Evolutionary conservation across 1,140 invertebrate species (phyloP).

Genomic region (Scaptomyza hsui): DNA sequence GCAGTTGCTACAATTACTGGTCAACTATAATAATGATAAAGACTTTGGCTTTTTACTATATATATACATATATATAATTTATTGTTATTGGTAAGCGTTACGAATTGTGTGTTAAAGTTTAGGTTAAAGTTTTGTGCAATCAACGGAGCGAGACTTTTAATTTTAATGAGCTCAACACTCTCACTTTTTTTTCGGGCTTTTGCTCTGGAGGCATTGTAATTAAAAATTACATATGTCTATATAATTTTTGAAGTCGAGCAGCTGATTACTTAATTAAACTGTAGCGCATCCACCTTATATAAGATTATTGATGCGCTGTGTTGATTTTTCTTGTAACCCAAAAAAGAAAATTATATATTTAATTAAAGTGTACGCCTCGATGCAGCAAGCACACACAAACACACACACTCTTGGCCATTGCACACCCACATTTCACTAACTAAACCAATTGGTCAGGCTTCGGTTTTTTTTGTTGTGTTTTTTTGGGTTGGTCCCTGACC

Average conservation of each 20-base stretch:
- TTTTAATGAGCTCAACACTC: constrained; percentile 69
- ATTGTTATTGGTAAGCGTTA: constrained; percentile 59
- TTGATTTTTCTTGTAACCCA: constrained; percentile 60
- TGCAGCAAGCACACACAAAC: constrained; percentile 17
- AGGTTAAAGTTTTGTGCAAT: constrained; percentile 24
- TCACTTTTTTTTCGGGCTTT: constrained; percentile 22
- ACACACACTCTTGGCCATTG: constrained; percentile 17
- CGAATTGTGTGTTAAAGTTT: constrained; percentile 45
- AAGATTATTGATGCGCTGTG: constrained; percentile 27
- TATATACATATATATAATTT: constrained; percentile 53
- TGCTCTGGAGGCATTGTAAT: constrained; percentile 35
- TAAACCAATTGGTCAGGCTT: constrained; percentile 76
- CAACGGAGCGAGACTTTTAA: constrained; percentile 46
- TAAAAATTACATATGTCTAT: constrained; percentile 26
- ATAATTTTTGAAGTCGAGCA: constrained; percentile 14
- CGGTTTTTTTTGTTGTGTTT: no score
- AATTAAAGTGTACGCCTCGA: constrained; percentile 76
- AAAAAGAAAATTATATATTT: constrained; percentile 67
- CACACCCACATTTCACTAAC: constrained; percentile 78
- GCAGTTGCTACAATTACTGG: constrained; percentile 8
- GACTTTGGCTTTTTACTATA: constrained; percentile 24
- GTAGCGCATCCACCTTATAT: constrained; percentile 50
- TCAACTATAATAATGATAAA: constrained; percentile 32
- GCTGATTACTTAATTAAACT: constrained; percentile 41
- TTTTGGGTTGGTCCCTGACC: constrained; percentile 75